phyloP scores from a whole-genome alignment of 2,888 invertebrate species.

The Spodoptera littoralis region DNA sequence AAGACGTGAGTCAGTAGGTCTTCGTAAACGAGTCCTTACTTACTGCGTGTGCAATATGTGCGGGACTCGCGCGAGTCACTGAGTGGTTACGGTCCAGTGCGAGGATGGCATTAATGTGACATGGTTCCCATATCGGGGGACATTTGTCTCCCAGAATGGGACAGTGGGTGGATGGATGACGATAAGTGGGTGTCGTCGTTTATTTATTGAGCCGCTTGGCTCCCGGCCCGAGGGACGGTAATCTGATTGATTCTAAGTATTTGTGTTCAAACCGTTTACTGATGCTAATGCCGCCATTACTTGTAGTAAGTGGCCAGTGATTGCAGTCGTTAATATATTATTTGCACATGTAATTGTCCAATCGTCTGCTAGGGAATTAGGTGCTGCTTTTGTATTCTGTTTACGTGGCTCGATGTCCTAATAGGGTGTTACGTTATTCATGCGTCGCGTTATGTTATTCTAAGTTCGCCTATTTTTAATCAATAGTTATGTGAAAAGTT shows the following conservation, averaged over 20 bases:
- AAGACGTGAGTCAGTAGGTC: conserved; percentile 17
- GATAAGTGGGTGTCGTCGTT: conserved; percentile 51
- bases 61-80: conserved; percentile 1
- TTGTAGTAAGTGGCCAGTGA: conserved; percentile 11
- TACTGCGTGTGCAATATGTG: conserved; percentile 5
- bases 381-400: not conserved
- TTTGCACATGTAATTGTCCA: conserved; percentile 15
- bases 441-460: too few species aligned
- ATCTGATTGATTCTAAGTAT: conserved; percentile 45
- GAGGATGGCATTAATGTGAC: conserved; percentile 49
- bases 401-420: not conserved
- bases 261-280: conserved; percentile 16
- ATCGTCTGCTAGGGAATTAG: conserved; percentile 5
- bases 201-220: conserved; percentile 44
- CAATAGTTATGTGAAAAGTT: too few species aligned
- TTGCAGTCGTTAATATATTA: conserved; percentile 12
- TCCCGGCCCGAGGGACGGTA: conserved; percentile 20
- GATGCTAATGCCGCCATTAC: conserved; percentile 37
- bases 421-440: not conserved
- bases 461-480: too few species aligned
- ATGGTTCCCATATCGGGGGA: conserved; percentile 52
- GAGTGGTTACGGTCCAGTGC: conserved; percentile 38
- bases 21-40: conserved; percentile 16
- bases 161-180: conserved; percentile 40
- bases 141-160: conserved; percentile 55